Evolutionary conservation across 2,888 invertebrate species (phyloP).

Genomic region (Maniola hyperantus): DNA sequence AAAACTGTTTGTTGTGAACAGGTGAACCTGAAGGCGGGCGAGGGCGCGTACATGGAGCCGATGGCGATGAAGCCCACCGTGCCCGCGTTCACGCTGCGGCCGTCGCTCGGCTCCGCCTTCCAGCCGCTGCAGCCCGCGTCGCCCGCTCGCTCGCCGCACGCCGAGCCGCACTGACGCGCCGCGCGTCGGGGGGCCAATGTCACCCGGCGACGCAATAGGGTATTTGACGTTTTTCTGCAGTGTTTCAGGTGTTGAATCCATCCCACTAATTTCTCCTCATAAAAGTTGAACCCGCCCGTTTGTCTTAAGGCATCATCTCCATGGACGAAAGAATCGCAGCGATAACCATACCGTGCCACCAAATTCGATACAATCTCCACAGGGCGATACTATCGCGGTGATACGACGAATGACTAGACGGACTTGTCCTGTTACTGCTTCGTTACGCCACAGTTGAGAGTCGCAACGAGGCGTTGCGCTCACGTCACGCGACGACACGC

Average conservation of each 20-base stretch:
- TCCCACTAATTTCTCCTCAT: background rate
- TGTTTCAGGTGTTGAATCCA: slow-evolving; percentile 15
- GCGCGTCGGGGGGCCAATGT: slow-evolving; percentile 11
- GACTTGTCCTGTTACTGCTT: too few relatives aligned
- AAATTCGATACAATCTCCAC: too few relatives aligned
- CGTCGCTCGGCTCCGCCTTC: slow-evolving; percentile 91
- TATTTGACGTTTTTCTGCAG: slow-evolving; percentile 23
- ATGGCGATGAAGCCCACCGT: slow-evolving; percentile 84
- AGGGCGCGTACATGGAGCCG: slow-evolving; percentile 65
- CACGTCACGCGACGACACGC: too few relatives aligned
- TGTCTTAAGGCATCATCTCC: too few relatives aligned
- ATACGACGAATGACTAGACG: too few relatives aligned
- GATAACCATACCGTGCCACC: too few relatives aligned
- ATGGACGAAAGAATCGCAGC: too few relatives aligned
- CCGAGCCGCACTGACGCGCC: slow-evolving; percentile 36
- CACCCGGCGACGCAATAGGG: slow-evolving; percentile 23
- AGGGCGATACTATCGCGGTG: too few relatives aligned
- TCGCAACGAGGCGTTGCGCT: too few relatives aligned
- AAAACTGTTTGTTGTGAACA: slow-evolving; percentile 39
- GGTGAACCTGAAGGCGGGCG: slow-evolving; percentile 85
- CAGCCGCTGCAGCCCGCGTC: slow-evolving; percentile 84
- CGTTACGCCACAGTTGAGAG: too few relatives aligned
- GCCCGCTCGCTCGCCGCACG: slow-evolving; percentile 38
- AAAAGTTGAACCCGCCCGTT: too few relatives aligned
- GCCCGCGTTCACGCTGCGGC: slow-evolving; percentile 88